These are phyloP conservation scores for Zaprionus capensis DNA, from an alignment of 1,140 invertebrate genomes.

Conservation along the genomic window DNA sequence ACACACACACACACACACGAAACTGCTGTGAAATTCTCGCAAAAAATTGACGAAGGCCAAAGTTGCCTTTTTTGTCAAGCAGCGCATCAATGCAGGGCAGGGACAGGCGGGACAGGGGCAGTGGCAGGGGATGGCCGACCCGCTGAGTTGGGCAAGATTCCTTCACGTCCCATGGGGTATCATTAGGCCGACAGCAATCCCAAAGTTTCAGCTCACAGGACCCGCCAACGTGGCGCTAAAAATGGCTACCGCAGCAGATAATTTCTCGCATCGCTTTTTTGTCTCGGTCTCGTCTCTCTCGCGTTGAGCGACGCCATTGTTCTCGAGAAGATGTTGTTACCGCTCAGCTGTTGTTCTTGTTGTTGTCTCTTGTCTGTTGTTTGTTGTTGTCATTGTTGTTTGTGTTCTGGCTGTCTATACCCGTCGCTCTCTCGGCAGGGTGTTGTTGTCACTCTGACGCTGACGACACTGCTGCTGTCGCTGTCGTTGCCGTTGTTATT, in stretches of 20 bases:
- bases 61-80: constrained; percentile 50
- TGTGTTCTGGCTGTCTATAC: constrained; percentile 11
- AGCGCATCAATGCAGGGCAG: constrained; percentile 30
- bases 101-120: not conserved
- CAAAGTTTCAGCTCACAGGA: constrained; percentile 28
- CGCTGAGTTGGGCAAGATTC: constrained; percentile 48
- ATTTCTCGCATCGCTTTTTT: constrained; percentile 66
- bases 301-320: constrained; percentile 36
- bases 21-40: constrained; percentile 6
- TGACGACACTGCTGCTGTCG: constrained; percentile 4
- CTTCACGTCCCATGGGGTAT: constrained; percentile 59
- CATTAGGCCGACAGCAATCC: constrained; percentile 47
- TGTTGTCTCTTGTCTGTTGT: constrained; percentile 19
- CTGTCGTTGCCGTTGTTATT: constrained; percentile 47
- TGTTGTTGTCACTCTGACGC: constrained; percentile 16
- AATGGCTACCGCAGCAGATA: constrained; percentile 62
- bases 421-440: constrained; percentile 25
- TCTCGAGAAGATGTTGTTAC: constrained; percentile 35
- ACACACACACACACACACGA: not conserved
- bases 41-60: constrained; percentile 59
- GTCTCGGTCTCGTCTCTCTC: constrained; percentile 30
- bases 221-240: constrained; percentile 39
- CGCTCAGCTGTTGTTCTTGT: not conserved
- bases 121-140: constrained; percentile 10
- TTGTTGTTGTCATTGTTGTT: constrained; percentile 25